phyloP scores from a whole-genome alignment of 2,888 invertebrate genomes.

The Ornithoptera priamus region DNA sequence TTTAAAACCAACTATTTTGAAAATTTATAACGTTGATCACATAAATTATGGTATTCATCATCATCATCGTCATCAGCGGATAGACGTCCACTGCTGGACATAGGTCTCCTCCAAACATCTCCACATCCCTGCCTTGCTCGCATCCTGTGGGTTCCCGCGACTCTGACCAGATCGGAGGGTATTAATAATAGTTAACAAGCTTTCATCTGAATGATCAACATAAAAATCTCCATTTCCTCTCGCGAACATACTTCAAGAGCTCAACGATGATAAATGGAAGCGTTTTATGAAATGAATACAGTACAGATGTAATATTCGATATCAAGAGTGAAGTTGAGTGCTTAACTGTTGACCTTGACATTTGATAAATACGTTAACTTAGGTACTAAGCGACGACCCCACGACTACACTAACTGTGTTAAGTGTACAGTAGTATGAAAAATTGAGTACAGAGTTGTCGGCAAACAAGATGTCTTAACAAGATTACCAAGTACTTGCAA shows the following conservation, averaged over 20 bases:
- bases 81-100: too few species aligned
- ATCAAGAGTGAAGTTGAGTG: slow-evolving; percentile 11
- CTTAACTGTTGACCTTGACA: slow-evolving; percentile 1
- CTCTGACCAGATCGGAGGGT: too few species aligned
- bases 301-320: slow-evolving; percentile 6
- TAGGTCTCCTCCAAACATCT: too few species aligned
- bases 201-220: not conserved
- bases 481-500: slow-evolving; percentile 20
- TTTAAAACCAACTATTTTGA: too few species aligned
- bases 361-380: too few species aligned
- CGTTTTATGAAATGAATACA: slow-evolving; percentile 22
- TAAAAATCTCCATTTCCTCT: not conserved
- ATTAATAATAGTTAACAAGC: too few species aligned
- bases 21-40: too few species aligned
- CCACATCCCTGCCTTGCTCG: too few species aligned
- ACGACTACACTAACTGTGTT: slow-evolving; percentile 1
- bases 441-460: slow-evolving; percentile 8
- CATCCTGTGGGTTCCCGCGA: too few species aligned
- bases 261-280: slow-evolving; percentile 17
- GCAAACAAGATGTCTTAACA: slow-evolving; percentile 20
- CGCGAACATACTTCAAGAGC: not conserved
- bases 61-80: too few species aligned
- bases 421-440: slow-evolving; percentile 17
- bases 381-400: too few species aligned
- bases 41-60: too few species aligned